phyloP scores from a whole-genome alignment of 2,888 invertebrate species.

The Andrena dorsata region DNA sequence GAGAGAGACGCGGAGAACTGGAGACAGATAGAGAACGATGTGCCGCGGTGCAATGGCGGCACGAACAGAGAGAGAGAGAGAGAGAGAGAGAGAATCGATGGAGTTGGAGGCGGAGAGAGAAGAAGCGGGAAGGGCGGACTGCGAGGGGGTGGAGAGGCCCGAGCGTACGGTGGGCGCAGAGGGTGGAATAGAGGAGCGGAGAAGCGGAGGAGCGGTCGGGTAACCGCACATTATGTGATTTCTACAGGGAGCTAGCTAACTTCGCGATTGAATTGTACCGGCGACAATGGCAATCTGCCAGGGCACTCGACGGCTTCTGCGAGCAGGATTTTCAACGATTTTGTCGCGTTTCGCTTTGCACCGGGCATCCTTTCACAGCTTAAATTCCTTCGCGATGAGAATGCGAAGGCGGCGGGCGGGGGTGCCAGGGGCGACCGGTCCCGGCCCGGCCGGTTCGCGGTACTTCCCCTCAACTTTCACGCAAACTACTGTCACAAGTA shows the following conservation, averaged over 20 bases:
- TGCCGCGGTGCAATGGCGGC: not conserved
- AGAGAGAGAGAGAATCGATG: constrained; percentile 18
- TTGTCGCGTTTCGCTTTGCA: constrained; percentile 53
- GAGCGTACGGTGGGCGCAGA: constrained; percentile 46
- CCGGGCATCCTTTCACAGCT: constrained; percentile 40
- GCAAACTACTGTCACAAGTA: not conserved
- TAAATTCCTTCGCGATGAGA: constrained; percentile 39
- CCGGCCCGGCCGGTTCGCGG: not conserved
- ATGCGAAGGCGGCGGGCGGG: constrained; percentile 18
- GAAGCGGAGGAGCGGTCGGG: constrained; percentile 67
- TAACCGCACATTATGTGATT: constrained; percentile 84
- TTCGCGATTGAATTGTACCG: constrained; percentile 84
- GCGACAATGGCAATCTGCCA: constrained; percentile 84
- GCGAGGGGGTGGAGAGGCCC: constrained; percentile 36
- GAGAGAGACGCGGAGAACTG: constrained; percentile 19
- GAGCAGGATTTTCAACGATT: constrained; percentile 72
- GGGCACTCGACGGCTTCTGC: constrained; percentile 72
- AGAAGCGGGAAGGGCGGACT: constrained; percentile 16
- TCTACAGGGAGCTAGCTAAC: constrained; percentile 84
- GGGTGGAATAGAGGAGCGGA: constrained; percentile 42
- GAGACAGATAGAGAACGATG: constrained; percentile 23
- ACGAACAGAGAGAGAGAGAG: constrained; percentile 43
- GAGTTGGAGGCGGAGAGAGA: not conserved
- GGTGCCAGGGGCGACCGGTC: not conserved
- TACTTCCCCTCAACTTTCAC: not conserved